Percentiles rank a stretch among this genome's conserved stretches.
Conservation (phyloP, 1,140 invertebrate genomes). For the Mizuhopecten yessoensis region DNA sequence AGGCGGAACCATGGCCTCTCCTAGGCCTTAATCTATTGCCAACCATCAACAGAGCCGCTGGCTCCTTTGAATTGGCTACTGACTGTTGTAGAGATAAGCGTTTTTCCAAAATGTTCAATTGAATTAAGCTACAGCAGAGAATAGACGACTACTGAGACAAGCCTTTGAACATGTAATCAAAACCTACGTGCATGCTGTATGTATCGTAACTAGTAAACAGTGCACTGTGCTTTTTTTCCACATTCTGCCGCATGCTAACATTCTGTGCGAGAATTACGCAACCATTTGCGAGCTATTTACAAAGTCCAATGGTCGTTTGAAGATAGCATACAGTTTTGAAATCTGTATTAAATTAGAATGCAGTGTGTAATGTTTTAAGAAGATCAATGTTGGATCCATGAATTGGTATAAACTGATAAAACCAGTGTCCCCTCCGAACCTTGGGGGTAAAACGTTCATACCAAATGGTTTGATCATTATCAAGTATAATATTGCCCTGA, state of each 20-base stretch:
- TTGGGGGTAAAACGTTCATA: too few relatives aligned
- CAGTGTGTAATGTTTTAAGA: background rate
- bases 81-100: constrained; percentile 35
- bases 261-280: background rate
- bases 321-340: background rate
- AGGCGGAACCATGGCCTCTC: background rate
- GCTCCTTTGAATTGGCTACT: background rate
- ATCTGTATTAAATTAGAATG: constrained; percentile 12
- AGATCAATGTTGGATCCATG: too few relatives aligned
- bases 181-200: constrained; percentile 1
- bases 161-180: constrained; percentile 17
- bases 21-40: background rate
- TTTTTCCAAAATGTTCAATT: constrained; percentile 48
- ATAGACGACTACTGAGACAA: background rate
- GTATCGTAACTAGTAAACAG: background rate
- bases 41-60: constrained; percentile 30
- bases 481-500: too few relatives aligned
- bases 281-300: background rate
- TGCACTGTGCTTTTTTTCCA: background rate
- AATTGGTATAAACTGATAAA: too few relatives aligned
- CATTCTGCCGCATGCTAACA: background rate
- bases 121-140: constrained; percentile 41
- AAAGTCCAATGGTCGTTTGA: background rate
- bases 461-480: too few relatives aligned
- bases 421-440: too few relatives aligned